phyloP scores from a whole-genome alignment of 2,888 invertebrate genomes.

The Rugalucina vietnamica region DNA sequence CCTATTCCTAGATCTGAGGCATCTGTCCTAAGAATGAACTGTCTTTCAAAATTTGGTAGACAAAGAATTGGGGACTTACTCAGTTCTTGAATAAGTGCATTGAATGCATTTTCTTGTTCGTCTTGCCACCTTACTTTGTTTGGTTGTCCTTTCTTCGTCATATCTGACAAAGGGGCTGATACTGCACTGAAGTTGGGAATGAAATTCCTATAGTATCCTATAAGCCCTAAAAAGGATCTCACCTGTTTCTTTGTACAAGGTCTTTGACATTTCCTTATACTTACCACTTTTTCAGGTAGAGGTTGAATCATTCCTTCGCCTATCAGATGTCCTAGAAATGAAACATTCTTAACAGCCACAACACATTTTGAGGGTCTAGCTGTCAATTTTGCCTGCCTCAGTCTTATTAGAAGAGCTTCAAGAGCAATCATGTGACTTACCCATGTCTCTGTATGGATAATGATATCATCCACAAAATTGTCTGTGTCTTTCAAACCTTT shows the following conservation, averaged over 20 bases:
- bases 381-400: neutral
- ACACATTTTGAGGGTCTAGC: constrained; percentile 30
- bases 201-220: constrained; percentile 50
- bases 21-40: constrained; percentile 66
- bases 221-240: constrained; percentile 52
- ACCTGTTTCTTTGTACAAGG: constrained; percentile 49
- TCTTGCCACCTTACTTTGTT: constrained; percentile 59
- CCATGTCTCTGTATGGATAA: neutral
- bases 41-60: constrained; percentile 55
- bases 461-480: neutral
- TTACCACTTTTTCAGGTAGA: constrained; percentile 31
- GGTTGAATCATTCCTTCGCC: constrained; percentile 28
- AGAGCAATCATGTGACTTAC: neutral
- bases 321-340: too few species aligned
- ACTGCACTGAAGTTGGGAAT: constrained; percentile 55
- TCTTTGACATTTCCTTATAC: constrained; percentile 28
- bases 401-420: neutral
- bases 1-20: constrained; percentile 67
- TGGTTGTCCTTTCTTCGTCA: constrained; percentile 55
- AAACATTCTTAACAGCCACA: too few species aligned
- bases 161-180: constrained; percentile 50
- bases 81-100: constrained; percentile 43
- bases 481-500: neutral
- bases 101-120: constrained; percentile 45
- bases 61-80: constrained; percentile 51